Conservation (phyloP, 2,888 invertebrate species). For the Monopis laevigella region DNA sequence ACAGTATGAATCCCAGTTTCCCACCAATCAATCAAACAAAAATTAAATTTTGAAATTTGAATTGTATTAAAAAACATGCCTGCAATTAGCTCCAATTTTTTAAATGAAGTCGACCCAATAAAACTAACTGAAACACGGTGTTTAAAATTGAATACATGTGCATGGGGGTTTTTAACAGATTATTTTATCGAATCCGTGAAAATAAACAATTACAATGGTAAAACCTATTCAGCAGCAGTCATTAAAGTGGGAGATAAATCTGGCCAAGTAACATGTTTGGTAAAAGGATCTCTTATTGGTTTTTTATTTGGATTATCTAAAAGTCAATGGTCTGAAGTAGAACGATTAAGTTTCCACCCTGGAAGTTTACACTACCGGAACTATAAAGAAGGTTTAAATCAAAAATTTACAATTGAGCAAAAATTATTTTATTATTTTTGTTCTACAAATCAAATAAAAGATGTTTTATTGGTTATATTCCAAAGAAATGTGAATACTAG, state of each 20-base stretch:
- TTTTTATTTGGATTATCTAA: constrained; percentile 40
- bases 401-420: constrained; percentile 39
- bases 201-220: constrained; percentile 32
- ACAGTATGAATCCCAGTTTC: too few relatives aligned
- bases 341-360: constrained; percentile 33
- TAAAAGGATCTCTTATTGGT: constrained; percentile 39
- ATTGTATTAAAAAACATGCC: too few relatives aligned
- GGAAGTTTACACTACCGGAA: constrained; percentile 55
- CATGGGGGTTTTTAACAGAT: constrained; percentile 49
- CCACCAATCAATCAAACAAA: too few relatives aligned
- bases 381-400: constrained; percentile 48
- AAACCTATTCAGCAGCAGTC: constrained; percentile 35
- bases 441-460: constrained; percentile 34
- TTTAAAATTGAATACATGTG: constrained; percentile 32
- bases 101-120: constrained; percentile 32
- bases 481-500: constrained; percentile 40
- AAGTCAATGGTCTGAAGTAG: constrained; percentile 45
- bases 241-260: constrained; percentile 43
- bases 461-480: constrained; percentile 40
- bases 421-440: constrained; percentile 58
- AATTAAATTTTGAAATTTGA: too few relatives aligned
- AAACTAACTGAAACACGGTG: constrained; percentile 41
- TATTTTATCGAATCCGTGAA: constrained; percentile 55
- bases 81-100: too few relatives aligned
- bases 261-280: constrained; percentile 44